Evolutionary conservation across 1,140 invertebrate species (phyloP), one percentile per base, ranked within the genome.

Genomic region (Euschistus heros): DNA sequence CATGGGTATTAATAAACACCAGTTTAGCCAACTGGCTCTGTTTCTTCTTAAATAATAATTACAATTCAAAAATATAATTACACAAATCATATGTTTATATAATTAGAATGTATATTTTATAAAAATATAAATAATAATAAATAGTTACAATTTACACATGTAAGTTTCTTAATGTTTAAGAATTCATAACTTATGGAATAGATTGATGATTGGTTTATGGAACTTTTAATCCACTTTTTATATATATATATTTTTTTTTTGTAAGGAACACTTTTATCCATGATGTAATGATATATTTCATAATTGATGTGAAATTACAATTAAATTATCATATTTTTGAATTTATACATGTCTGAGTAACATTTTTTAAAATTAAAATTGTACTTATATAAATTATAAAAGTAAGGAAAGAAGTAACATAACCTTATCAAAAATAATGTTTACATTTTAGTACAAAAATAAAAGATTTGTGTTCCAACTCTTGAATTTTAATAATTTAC

Each of bases 1-100:
- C 55, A 62, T 44, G 24, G 61, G 66, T 68, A 65, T 64, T 68
- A 70, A 69, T 69, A 33, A 62, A 59, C 59, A 42, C 8, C 30
- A 61, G 59, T 22, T 57, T 24, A 24, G 54, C 24, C 54, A 57
- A 57, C 54, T 24, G n/a, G 47, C 47, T 22, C 47, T 6, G 10
- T 20, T 10, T 1, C 47, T 6, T 50, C 14, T 50, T 18, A 18
- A 50, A 20, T 50, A 50, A 20, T 50, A 50, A 50, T 50, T 22
- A 50, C 7, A 6, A 5, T 1, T n/a, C n/a, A 20, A 20, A 20
- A 20, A 50, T 50, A 20, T 50, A 20, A 50, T 50, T n/a, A 6
- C n/a, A 50, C 5, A 18, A 20, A 18, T 50, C n/a, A 18, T 50
- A 7, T 50, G 10, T 50, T 50, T 47, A n/a, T 47, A 7, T 30